phyloP scores from a whole-genome alignment of 2,113 vertebrate species.

The Etia nguti region DNA sequence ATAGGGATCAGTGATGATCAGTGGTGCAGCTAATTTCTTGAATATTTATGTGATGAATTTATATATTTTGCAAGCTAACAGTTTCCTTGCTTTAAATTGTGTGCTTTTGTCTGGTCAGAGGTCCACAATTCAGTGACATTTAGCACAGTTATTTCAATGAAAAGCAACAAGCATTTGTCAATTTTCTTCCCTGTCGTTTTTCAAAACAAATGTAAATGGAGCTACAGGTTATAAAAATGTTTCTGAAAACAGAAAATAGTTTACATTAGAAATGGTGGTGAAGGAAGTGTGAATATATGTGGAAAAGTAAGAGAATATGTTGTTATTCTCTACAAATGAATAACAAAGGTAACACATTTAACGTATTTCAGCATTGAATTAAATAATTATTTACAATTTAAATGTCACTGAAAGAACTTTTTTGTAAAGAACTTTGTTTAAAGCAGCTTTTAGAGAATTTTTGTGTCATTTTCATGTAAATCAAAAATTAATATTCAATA shows the following conservation, averaged over 20 bases:
- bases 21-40: neutral
- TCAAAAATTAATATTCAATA: neutral
- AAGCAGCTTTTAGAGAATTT: neutral
- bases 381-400: neutral
- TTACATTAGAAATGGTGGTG: neutral
- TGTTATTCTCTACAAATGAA: neutral
- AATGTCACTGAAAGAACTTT: neutral
- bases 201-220: neutral
- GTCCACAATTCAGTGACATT: neutral
- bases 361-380: neutral
- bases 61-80: neutral
- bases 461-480: neutral
- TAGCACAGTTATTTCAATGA: neutral
- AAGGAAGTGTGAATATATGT: neutral
- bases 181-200: neutral
- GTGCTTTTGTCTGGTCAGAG: neutral
- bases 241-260: neutral
- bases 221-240: neutral
- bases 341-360: neutral
- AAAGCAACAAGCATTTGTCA: neutral
- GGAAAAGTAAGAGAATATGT: neutral
- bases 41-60: neutral
- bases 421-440: neutral
- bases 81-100: neutral
- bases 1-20: neutral